Evolutionary conservation across 2,888 invertebrate genomes (phyloP).

Genomic region (Morpho helenor): DNA sequence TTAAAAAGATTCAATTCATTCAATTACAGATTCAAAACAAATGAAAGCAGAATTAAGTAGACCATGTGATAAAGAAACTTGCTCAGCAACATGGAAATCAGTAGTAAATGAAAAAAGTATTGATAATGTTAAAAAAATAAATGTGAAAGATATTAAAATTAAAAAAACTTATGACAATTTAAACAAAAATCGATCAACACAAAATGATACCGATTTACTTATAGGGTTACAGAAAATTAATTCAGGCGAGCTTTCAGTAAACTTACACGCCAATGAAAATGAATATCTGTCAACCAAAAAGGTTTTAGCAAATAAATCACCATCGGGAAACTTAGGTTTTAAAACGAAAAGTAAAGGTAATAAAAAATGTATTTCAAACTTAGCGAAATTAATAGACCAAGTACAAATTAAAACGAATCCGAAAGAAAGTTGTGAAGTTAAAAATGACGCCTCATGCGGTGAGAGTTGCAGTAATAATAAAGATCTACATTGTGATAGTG

Average conservation of each 20-base stretch:
- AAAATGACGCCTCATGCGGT: neutral
- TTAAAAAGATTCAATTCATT: slow-evolving; percentile 15
- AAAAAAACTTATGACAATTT: neutral
- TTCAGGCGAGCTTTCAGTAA: slow-evolving; percentile 33
- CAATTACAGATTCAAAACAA: slow-evolving; percentile 50
- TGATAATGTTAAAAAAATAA: slow-evolving; percentile 5
- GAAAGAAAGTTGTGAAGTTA: too few relatives aligned
- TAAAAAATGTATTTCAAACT: neutral
- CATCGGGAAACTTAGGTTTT: slow-evolving; percentile 13
- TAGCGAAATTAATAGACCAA: neutral
- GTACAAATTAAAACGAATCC: neutral
- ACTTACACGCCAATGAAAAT: slow-evolving; percentile 1
- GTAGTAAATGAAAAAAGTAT: slow-evolving; percentile 11
- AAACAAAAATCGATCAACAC: slow-evolving; percentile 13
- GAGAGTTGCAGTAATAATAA: slow-evolving; percentile 3
- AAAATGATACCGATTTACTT: slow-evolving; percentile 30
- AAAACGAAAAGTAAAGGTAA: neutral
- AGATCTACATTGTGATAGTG: neutral
- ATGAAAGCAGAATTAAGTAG: slow-evolving; percentile 33
- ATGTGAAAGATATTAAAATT: neutral
- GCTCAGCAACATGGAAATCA: slow-evolving; percentile 14
- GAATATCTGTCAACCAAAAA: neutral
- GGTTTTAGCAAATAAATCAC: slow-evolving; percentile 18
- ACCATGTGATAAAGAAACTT: slow-evolving; percentile 29
- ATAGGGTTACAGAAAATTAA: slow-evolving; percentile 32